These are phyloP conservation scores for Grus americana DNA, from an alignment of 2,113 vertebrate species.

Conservation along the genomic window DNA sequence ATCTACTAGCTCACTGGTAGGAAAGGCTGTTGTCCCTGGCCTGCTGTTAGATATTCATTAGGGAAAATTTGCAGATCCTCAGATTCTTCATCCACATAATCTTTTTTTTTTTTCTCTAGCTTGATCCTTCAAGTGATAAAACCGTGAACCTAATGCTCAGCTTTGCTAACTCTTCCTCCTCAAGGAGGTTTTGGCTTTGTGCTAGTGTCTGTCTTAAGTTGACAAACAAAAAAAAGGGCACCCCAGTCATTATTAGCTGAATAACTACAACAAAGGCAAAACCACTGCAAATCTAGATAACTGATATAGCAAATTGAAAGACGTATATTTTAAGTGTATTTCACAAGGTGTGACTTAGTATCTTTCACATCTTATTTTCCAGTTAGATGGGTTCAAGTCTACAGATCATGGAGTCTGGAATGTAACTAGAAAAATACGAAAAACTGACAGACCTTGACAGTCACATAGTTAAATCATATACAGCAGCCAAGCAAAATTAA, in stretches of 20 bases:
- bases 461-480: constrained; percentile 43
- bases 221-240: background rate
- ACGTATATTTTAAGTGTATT: background rate
- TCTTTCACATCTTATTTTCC: constrained; percentile 28
- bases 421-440: background rate
- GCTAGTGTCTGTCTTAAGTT: background rate
- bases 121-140: background rate
- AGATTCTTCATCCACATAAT: background rate
- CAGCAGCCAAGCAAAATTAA: constrained; percentile 54
- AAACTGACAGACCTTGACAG: constrained; percentile 44
- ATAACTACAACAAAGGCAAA: background rate
- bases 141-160: background rate
- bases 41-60: background rate
- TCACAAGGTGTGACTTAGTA: background rate
- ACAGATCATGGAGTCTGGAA: background rate
- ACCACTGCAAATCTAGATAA: background rate
- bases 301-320: background rate
- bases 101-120: background rate
- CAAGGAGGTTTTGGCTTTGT: background rate
- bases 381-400: background rate
- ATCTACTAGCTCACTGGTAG: background rate
- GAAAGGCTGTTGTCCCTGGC: background rate
- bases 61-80: background rate
- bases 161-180: background rate
- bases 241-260: background rate